phyloP scores from a whole-genome alignment of 2,797 vertebrate genomes.

The Antennarius maculatus region DNA sequence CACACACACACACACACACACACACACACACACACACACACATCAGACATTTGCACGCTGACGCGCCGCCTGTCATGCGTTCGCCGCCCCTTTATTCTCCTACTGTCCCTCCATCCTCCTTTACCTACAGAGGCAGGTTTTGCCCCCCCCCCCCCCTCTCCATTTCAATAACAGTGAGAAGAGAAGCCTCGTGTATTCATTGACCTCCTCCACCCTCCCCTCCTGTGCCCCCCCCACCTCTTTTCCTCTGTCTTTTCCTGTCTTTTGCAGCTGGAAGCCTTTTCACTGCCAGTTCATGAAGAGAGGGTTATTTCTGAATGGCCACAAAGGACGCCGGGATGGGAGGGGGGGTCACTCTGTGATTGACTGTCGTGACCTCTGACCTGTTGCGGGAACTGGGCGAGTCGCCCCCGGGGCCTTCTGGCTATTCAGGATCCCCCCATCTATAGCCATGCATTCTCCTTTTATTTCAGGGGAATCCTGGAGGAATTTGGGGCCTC shows the following conservation, averaged over 20 bases:
- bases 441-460: constrained; percentile 41
- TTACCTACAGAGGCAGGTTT: constrained; percentile 61
- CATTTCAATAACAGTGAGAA: constrained; percentile 77
- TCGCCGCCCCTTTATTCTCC: constrained; percentile 50
- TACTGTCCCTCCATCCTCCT: constrained; percentile 43
- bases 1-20: constrained; percentile 27
- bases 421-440: constrained; percentile 60
- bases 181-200: constrained; percentile 71
- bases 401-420: constrained; percentile 65
- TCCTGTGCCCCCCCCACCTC: constrained; percentile 28
- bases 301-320: constrained; percentile 60
- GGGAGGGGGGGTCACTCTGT: constrained; percentile 65
- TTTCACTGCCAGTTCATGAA: constrained; percentile 82
- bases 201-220: constrained; percentile 52
- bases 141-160: constrained; percentile 25
- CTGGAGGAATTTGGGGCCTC: constrained; percentile 44
- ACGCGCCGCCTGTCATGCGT: constrained; percentile 35
- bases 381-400: constrained; percentile 65
- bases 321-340: constrained; percentile 72
- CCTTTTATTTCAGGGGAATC: constrained; percentile 48
- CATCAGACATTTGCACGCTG: constrained; percentile 12
- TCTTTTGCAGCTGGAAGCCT: constrained; percentile 77
- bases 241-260: constrained; percentile 63
- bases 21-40: constrained; percentile 23
- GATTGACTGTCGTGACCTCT: constrained; percentile 79